Evolutionary conservation across 30 jellyfish, hydroid and myxozoan species (phyloP), one percentile per base, ranked within the genome.

Genomic region (Catostylus mosaicus): DNA sequence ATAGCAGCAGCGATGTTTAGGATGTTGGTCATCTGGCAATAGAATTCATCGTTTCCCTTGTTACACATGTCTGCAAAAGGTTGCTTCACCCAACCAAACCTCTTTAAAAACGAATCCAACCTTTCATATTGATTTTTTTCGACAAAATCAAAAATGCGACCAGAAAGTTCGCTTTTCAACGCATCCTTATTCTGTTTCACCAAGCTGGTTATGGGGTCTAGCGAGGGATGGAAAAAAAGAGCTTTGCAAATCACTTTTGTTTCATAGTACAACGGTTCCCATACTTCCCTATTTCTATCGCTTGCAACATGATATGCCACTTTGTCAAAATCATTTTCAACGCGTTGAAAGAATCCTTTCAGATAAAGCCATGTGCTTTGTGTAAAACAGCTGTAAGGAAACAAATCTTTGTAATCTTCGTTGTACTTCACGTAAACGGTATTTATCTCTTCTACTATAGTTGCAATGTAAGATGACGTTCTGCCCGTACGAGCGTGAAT

Each of bases 61-160:
- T 18, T 30, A 10, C 71, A 46, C 7, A 56, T 54, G 4, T 73
- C 56, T 3, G 30, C 29, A 73, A 73, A 73, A 7, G 57, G 54
- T 36, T 73, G 67, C 22, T 73, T 73, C 3, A 73, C 84, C 84
- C 84, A 73, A 2, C 23, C 72, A 30, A 73, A 48, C 23, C 72
- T 46, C 20, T 48, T 56, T 4, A 73, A 9, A 32, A 73, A 73
- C 12, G 20, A 38, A 30, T 73, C 48, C 59, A 73, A 29, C 16
- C 48, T 43, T 14, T 73, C 84, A n/a, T 6, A 27, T 16, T 73
- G 57, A 36, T 73, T 73, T 27, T 72, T 73, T 10, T 35, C 67
- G 0, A 50, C 84, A 60, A 45, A 73, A 22, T 45, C 22, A 40
- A 2, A 2, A 6, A 50, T 34, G 16, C 71, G 71, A 46, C 48